Evolutionary conservation across 2,113 vertebrate species (phyloP).

Genomic region (Hypanus sabinus): DNA sequence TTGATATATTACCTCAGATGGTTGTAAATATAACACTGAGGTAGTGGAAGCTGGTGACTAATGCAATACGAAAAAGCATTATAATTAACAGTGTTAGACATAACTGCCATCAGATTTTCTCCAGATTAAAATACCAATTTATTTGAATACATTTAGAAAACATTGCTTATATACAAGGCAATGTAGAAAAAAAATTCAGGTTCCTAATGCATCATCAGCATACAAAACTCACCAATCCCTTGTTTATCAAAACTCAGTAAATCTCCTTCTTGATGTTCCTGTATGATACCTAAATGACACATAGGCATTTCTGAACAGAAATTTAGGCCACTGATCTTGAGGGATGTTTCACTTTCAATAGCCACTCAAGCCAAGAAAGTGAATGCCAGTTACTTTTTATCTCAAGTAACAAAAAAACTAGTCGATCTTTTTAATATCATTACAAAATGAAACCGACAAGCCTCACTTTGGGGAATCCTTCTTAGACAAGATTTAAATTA

Average conservation of each 20-base stretch:
- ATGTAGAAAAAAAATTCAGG: background rate
- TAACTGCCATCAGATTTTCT: too few species aligned
- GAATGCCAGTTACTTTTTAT: background rate
- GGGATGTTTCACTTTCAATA: background rate
- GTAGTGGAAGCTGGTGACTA: slow-evolving; percentile 59
- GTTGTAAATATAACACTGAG: slow-evolving; percentile 57
- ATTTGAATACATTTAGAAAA: background rate
- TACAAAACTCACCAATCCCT: background rate
- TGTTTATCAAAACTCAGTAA: too few species aligned
- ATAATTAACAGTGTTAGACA: background rate
- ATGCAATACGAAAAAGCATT: slow-evolving; percentile 46
- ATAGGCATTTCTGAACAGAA: background rate
- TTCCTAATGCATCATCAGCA: background rate
- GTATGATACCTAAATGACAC: too few species aligned
- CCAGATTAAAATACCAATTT: background rate
- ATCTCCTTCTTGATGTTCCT: background rate
- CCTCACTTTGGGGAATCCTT: background rate
- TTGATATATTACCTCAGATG: slow-evolving; percentile 63
- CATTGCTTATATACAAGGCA: background rate
- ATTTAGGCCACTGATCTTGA: background rate
- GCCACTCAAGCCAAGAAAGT: background rate
- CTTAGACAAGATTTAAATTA: background rate
- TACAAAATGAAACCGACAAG: background rate
- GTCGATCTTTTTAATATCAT: background rate
- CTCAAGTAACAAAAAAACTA: background rate